Evolutionary conservation across 2,113 vertebrate species (phyloP), one percentile per base, ranked within the genome.

Genomic region (Psittacula cyanocephala): DNA sequence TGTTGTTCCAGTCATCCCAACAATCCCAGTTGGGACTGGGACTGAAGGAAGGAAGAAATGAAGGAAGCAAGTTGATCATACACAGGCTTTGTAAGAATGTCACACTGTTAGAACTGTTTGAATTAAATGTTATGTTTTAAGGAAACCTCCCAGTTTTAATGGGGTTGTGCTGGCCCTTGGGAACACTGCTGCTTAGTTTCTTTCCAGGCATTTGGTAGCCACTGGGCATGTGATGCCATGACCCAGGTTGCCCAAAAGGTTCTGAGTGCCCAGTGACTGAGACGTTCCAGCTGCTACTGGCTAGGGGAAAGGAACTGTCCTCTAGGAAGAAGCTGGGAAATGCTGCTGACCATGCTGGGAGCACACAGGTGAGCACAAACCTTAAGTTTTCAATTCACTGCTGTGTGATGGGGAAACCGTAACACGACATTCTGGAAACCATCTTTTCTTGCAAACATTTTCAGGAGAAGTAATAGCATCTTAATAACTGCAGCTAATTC

Each of bases 401-500:
- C 76, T 67, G 62, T 19, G 81, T 67, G 83, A 86, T 55, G 68
- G 86, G 86, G 53, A 81, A 93, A 62, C 17, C 1, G 3, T 31
- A 88, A 60, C 27, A 22, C 8, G 74, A 79, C 70, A 75, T 93
- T 74, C 86, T 92, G 84, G 57, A 84, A 92, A 76, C 29, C 47
- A 68, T n/a, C 65, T 84, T 79, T 86, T 74, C 83, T 89, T 76
- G 72, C 62, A 95, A 84, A 91, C 22, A 44, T 81, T 91, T 89
- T 64, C 0, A 0, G 77, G 74, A 87, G 22, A 92, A 92, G 91
- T 87, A 89, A 91, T 91, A 84, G 77, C 55, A 76, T 82, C 52
- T 92, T 76, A 80, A 91, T 92, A 91, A 81, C 47, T 81, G 67
- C 29, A 79, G 74, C 47, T 88, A 64, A 94, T 94, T 84, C 88